phyloP scores from a whole-genome alignment of 2,113 vertebrate genomes.

The Rhombomys opimus region DNA sequence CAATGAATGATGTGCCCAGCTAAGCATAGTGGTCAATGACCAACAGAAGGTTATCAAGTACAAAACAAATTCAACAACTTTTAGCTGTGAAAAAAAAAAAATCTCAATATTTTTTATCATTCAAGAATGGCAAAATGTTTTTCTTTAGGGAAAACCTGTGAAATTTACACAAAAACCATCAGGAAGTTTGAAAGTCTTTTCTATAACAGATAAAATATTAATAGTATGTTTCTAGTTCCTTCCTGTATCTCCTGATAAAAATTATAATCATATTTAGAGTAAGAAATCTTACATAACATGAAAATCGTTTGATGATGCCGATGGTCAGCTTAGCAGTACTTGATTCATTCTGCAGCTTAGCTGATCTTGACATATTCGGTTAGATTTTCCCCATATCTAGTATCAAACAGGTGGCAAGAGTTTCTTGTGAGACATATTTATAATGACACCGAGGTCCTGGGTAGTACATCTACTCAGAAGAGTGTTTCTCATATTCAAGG shows the following conservation, averaged over 20 bases:
- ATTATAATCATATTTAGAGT: neutral
- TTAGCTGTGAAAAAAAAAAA: neutral
- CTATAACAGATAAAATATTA: neutral
- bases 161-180: neutral
- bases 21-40: neutral
- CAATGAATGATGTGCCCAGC: neutral
- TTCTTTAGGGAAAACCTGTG: neutral
- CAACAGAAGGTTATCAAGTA: neutral
- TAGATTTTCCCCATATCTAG: neutral
- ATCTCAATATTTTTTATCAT: neutral
- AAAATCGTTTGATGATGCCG: neutral
- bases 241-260: neutral
- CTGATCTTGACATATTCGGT: accelerated
- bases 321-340: neutral
- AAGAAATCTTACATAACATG: neutral
- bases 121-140: neutral
- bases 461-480: neutral
- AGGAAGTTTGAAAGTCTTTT: neutral
- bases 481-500: neutral
- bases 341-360: neutral
- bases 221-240: neutral
- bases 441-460: neutral
- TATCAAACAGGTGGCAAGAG: neutral
- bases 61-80: neutral
- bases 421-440: neutral